Evolutionary conservation across 1,140 invertebrate species (phyloP), one percentile per base, ranked within the genome.

Genomic region (Zaprionus africanus): DNA sequence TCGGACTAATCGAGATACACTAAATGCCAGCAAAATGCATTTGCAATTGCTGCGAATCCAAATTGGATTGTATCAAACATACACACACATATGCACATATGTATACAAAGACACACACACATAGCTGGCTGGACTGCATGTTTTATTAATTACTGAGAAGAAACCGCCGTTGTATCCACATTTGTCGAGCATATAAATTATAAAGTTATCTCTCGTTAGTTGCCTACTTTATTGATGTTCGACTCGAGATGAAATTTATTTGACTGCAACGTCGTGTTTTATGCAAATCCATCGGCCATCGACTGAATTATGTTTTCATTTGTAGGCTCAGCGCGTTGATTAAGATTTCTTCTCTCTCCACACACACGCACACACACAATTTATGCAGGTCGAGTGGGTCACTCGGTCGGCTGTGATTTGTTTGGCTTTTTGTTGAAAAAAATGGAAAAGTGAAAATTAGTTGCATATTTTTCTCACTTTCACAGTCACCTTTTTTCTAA

Each of bases 281-380:
- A 87, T 87, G 83, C 83, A 87, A 87, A 87, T 88, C 78, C 59
- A 75, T 73, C 67, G 63, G 57, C 78, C 59, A 75, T 73, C 67
- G 63, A 60, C 84, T 88, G 85, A 87, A 87, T 84, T 88, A 87
- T 87, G 84, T 87, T 88, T 87, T 84, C 78, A 87, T 87, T 88
- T 88, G 76, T 82, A 77, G 79, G 83, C 77, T 70, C n/a, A 62
- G 78, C 36, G 78, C 31, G 46, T 67, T 76, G 78, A 87, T 87
- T 84, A 79, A 90, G 83, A 88, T 83, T 87, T 81, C 64, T 61
- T 36, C 46, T 36, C 61, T 22, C 12, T 4, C 34, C 1, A 43
- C n/a, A 46, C 4, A 13, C 15, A 41, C 13, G 1, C 38, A 57
- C 31, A 34, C 36, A 15, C 13, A 38, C 12, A 76, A 76, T 83